A percentile compares a stretch with the other conserved stretches of the same genome.
phyloP scores from a whole-genome alignment of 2,888 invertebrate species.

The Pseudococcus jackbeardsleyi region DNA sequence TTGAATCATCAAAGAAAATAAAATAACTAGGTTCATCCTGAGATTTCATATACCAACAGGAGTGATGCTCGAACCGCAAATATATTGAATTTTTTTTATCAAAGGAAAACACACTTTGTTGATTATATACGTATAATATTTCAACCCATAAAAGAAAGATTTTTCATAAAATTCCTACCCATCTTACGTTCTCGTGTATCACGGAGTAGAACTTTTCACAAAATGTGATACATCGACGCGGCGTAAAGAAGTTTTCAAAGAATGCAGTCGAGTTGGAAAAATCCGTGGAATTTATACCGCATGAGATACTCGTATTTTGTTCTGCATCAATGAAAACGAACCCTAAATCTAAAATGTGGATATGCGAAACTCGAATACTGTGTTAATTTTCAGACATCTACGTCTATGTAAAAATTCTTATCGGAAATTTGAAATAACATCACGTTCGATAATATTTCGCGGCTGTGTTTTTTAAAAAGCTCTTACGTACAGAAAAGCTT shows the following conservation, averaged over 20 bases:
- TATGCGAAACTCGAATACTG: slow-evolving; percentile 6
- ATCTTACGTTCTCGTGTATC: not conserved
- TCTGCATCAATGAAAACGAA: slow-evolving; percentile 13
- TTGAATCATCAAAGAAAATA: not conserved
- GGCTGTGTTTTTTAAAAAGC: not conserved
- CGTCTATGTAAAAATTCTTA: not conserved
- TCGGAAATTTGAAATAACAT: not conserved
- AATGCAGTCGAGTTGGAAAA: slow-evolving; percentile 10
- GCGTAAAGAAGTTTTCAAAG: not conserved
- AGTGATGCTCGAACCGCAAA: not conserved
- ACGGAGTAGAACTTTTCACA: not conserved
- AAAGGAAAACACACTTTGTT: slow-evolving; percentile 12
- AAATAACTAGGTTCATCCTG: not conserved
- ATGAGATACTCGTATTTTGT: slow-evolving; percentile 3
- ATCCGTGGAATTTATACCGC: slow-evolving; percentile 37
- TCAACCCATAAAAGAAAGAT: not conserved
- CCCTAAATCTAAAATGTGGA: not conserved
- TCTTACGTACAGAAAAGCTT: not conserved
- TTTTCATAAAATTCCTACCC: not conserved
- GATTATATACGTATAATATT: slow-evolving; percentile 25
- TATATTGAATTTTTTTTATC: slow-evolving; percentile 25
- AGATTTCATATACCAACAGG: not conserved
- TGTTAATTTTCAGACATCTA: not conserved
- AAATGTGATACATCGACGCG: slow-evolving; percentile 16
- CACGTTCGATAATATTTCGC: slow-evolving; percentile 19